phyloP scores from a whole-genome alignment of 2,797 vertebrate genomes.

The Mormyrops boulengeri region DNA sequence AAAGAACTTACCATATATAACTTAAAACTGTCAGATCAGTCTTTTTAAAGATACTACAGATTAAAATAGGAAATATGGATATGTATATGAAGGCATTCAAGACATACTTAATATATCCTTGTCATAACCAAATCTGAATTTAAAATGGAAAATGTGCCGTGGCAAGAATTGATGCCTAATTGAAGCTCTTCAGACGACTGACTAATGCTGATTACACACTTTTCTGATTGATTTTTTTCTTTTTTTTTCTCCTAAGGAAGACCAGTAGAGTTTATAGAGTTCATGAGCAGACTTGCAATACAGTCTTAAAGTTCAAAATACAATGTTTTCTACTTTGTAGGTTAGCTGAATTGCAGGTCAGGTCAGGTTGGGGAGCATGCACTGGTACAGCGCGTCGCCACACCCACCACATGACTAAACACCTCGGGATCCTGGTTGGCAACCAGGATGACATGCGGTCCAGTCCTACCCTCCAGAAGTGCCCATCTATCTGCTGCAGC shows the following conservation, averaged over 20 bases:
- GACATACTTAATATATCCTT: not conserved
- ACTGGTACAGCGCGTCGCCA: not conserved
- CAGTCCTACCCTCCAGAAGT: not conserved
- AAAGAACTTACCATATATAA: not conserved
- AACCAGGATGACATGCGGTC: not conserved
- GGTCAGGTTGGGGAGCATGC: not conserved
- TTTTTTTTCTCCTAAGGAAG: not conserved
- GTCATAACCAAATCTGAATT: not conserved
- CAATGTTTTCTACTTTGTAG: not conserved
- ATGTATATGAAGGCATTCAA: not conserved
- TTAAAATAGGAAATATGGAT: not conserved
- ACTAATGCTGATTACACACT: constrained; percentile 11
- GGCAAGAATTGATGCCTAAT: constrained; percentile 6
- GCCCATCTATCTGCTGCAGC: not conserved
- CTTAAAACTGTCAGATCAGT: not conserved
- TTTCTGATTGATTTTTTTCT: not conserved
- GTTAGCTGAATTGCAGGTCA: not conserved
- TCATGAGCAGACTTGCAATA: not conserved
- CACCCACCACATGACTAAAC: not conserved
- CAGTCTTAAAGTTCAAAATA: not conserved
- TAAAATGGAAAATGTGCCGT: not conserved
- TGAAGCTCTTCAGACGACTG: not conserved
- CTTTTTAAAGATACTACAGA: not conserved
- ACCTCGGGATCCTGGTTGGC: not conserved
- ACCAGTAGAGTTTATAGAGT: not conserved